phyloP scores from a whole-genome alignment of 2,797 vertebrate species.

The Synaphobranchus kaupii region DNA sequence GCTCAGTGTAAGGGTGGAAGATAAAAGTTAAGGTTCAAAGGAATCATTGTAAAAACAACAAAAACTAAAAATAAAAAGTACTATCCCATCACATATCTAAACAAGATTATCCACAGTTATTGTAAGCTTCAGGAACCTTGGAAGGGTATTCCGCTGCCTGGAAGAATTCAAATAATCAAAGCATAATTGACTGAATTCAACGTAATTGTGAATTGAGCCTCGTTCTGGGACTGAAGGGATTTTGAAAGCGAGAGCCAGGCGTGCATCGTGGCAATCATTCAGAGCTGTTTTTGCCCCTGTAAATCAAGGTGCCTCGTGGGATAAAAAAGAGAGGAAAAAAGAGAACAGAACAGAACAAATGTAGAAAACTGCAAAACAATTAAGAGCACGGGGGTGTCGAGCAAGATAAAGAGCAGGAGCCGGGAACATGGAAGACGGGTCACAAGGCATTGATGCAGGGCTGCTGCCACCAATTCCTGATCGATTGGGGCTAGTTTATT shows the following conservation, averaged over 20 bases:
- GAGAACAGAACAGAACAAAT: background rate
- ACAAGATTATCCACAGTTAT: slow-evolving; percentile 23
- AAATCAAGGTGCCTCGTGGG: background rate
- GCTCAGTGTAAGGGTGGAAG: background rate
- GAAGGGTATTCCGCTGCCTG: background rate
- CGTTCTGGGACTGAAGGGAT: background rate
- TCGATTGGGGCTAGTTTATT: background rate
- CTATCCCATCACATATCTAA: background rate
- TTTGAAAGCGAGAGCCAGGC: background rate
- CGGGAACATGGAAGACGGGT: background rate
- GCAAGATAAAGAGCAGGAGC: background rate
- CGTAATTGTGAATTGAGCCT: slow-evolving; percentile 18
- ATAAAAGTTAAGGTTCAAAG: slow-evolving; percentile 18
- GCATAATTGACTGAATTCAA: slow-evolving; percentile 3
- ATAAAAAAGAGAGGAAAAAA: background rate
- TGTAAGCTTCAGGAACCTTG: slow-evolving; percentile 1
- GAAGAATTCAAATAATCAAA: background rate
- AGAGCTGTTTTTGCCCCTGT: slow-evolving; percentile 3
- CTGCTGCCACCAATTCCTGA: background rate
- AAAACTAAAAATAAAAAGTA: background rate
- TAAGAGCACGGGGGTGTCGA: background rate
- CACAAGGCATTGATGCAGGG: background rate
- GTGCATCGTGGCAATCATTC: background rate
- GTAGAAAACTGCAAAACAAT: slow-evolving; percentile 4
- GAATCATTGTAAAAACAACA: background rate